These are phyloP conservation scores for Teleogryllus oceanicus DNA, from an alignment of 2,888 invertebrate species.

Conservation along the genomic window DNA sequence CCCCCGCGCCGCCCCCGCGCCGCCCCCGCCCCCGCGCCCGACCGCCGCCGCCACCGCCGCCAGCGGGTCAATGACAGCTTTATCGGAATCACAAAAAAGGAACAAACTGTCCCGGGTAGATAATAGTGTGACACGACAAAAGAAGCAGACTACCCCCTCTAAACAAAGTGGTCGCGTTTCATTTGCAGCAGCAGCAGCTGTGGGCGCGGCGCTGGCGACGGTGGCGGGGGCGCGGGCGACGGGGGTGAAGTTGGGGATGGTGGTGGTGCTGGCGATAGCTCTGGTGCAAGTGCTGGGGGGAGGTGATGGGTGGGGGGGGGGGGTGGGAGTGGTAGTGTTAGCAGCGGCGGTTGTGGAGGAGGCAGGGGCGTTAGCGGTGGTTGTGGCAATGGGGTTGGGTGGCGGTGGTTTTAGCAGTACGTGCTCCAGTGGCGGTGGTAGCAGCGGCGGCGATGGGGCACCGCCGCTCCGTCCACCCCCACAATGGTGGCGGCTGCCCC, in stretches of 20 bases:
- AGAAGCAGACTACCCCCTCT: neutral
- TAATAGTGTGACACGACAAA: conserved; percentile 9
- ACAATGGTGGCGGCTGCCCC: neutral
- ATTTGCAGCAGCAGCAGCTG: neutral
- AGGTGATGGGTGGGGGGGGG: too few species aligned
- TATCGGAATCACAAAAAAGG: neutral
- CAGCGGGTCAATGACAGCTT: neutral
- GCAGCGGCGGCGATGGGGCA: neutral
- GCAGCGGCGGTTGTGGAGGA: too few species aligned
- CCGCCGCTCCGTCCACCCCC: neutral
- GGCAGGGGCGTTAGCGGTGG: too few species aligned
- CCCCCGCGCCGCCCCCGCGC: neutral
- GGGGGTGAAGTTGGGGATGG: neutral
- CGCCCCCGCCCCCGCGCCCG: neutral
- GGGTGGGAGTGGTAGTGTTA: too few species aligned
- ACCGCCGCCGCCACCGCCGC: neutral
- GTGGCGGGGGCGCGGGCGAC: neutral
- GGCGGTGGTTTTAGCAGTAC: too few species aligned
- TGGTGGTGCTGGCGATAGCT: neutral
- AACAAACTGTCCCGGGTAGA: conserved; percentile 7
- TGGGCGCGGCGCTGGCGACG: neutral
- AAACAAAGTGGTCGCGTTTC: neutral
- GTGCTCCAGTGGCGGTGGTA: neutral
- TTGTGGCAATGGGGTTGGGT: too few species aligned
- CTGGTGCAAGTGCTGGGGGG: neutral